Conservation (phyloP, 2,888 invertebrate genomes). For the Hybos culiciformis region DNA sequence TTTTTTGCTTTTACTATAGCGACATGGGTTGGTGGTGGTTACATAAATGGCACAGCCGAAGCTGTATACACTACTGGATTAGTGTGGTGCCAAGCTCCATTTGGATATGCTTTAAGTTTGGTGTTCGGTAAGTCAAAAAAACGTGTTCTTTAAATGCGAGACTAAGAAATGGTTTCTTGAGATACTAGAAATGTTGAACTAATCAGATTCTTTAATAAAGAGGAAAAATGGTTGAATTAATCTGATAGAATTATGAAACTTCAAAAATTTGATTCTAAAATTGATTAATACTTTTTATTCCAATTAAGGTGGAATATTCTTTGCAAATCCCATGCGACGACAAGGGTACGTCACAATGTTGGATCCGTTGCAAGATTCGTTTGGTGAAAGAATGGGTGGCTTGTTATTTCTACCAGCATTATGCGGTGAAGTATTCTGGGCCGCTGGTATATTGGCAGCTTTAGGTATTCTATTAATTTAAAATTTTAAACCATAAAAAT, state of each 20-base stretch:
- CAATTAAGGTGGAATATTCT: conserved; percentile 78
- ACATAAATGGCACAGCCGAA: conserved; percentile 98
- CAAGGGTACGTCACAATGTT: conserved; percentile 98
- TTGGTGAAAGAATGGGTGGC: conserved; percentile 96
- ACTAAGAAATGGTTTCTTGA: too few relatives aligned
- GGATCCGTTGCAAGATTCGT: conserved; percentile 92
- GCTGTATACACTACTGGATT: conserved; percentile 85
- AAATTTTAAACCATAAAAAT: neutral
- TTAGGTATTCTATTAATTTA: conserved; percentile 43
- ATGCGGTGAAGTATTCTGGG: conserved; percentile 98
- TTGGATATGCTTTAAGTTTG: conserved; percentile 92
- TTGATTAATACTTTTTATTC: neutral
- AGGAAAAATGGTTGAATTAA: neutral
- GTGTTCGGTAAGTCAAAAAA: conserved; percentile 61
- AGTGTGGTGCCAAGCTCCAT: conserved; percentile 98
- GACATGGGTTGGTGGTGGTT: conserved; percentile 99
- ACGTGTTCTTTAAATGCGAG: too few relatives aligned
- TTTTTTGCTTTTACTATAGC: conserved; percentile 42
- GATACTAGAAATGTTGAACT: too few relatives aligned
- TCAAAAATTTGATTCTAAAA: neutral
- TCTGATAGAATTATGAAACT: neutral
- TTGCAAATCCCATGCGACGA: conserved; percentile 94
- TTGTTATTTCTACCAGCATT: conserved; percentile 90
- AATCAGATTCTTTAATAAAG: too few relatives aligned
- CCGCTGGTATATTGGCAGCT: conserved; percentile 93